These are phyloP conservation scores for Podiceps cristatus DNA, from an alignment of 2,113 vertebrate genomes.

Conservation along the genomic window DNA sequence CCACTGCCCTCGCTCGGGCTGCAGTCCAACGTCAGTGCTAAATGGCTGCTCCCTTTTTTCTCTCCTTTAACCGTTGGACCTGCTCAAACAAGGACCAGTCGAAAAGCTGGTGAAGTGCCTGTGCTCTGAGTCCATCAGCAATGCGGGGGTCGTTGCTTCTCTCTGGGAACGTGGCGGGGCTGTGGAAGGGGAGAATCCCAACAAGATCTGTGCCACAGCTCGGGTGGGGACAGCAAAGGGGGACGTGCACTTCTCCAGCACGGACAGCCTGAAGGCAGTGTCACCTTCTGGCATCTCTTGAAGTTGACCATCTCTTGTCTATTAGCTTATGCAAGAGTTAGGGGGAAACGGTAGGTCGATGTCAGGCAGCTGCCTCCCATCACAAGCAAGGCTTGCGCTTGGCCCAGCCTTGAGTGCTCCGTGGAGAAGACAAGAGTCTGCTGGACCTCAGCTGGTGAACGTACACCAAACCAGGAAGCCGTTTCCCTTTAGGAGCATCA, in stretches of 20 bases:
- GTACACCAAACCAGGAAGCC: background rate
- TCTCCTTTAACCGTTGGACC: no score
- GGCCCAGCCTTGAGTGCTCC: background rate
- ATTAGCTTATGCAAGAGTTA: background rate
- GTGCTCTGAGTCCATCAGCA: background rate
- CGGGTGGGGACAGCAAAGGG: accelerated
- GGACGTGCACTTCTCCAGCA: background rate
- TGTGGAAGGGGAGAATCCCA: background rate
- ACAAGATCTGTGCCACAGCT: background rate
- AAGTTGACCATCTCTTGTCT: background rate
- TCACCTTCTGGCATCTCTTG: background rate
- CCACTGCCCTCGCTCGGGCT: accelerated
- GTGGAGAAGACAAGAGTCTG: background rate
- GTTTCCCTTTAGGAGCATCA: background rate
- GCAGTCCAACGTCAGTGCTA: background rate
- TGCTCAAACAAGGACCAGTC: background rate
- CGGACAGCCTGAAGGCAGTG: background rate
- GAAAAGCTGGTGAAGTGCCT: background rate
- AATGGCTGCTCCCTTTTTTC: background rate
- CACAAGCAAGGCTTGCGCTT: background rate
- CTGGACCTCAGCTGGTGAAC: background rate
- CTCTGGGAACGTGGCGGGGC: background rate
- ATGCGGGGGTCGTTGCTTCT: background rate
- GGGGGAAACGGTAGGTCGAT: no score
- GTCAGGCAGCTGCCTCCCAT: accelerated